Evolutionary conservation across 1,140 invertebrate genomes (phyloP).

Genomic region (Pomphorhynchus laevis): DNA sequence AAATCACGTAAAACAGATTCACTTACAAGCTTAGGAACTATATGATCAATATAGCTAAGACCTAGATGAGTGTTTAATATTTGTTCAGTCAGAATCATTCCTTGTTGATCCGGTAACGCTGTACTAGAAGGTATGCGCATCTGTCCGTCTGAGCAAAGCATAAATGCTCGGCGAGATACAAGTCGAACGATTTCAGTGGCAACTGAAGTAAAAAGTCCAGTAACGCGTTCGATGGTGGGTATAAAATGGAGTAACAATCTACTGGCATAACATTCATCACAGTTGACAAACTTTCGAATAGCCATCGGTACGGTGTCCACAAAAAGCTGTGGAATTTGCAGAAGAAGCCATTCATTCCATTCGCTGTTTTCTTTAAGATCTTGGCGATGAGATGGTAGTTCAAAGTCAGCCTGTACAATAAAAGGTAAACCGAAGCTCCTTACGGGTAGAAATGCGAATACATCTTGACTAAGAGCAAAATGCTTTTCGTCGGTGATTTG

Average conservation of each 20-base stretch:
- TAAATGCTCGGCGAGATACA: not conserved
- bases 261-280: not conserved
- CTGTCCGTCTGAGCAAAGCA: not conserved
- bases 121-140: constrained; percentile 2
- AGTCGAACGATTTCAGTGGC: constrained; percentile 3
- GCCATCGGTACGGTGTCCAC: constrained; percentile 1
- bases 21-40: no score
- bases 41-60: no score
- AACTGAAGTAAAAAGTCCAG: constrained; percentile 2
- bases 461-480: not conserved
- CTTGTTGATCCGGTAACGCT: no score
- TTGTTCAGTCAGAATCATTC: no score
- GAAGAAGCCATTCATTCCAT: constrained; percentile 8
- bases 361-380: constrained; percentile 4
- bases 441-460: constrained; percentile 8
- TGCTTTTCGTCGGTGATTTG: not conserved
- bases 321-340: constrained; percentile 5
- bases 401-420: constrained; percentile 9
- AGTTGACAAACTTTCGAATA: not conserved
- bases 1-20: no score
- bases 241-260: constrained; percentile 5
- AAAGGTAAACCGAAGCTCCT: constrained; percentile 7
- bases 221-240: not conserved
- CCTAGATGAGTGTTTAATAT: no score
- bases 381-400: constrained; percentile 5